Evolutionary conservation across 53 echinoderm and acorn worm species (phyloP), one percentile per base, ranked within the genome.

Genomic region (Crossaster papposus): DNA sequence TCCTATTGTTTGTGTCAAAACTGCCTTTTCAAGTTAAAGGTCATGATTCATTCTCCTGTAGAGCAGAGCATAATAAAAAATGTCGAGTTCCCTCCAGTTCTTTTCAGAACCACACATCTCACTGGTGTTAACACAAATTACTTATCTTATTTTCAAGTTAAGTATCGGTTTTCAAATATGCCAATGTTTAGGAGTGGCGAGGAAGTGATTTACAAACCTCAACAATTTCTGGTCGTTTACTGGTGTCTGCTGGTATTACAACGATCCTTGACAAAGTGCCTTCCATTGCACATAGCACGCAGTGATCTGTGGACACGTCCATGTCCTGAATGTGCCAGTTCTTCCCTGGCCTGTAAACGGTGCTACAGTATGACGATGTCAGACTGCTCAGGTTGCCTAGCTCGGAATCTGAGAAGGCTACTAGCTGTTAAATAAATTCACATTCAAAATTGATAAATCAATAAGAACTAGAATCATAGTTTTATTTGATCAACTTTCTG

Each of bases 241-340:
- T 17, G 2, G 54, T 14, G 34, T 85, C 72, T 12, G 50, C 9
- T 18, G 78, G 88, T 54, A 93, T 28, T 2, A 91, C 78, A 35
- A 62, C 50, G 0, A 93, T 52, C 65, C 68, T 72, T 54, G 93
- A 88, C 34, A 58, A 24, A 30, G 23, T 88, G 32, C 81, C 62
- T 0, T 34, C 88, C 70, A 77, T 70, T 10, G 87, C 22, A 36
- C 82, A 77, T 14, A 93, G 65, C 65, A 91, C 91, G 77, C 88
- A 91, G 26, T 81, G 77, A 78, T 77, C 76, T 55, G 86, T 53
- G 77, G 88, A 93, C 28, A 93, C 71, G 44, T 93, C 93, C 93
- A 93, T 88, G 54, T 93, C 93, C 28, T 86, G 77, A 18, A 93
- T 87, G 52, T 78, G 89, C 30, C 78, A 53, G 32, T 35, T 36